Base-by-base conservation (phyloP, 1,140 invertebrate species). In the Brachionus asplanchnoidis region DNA sequence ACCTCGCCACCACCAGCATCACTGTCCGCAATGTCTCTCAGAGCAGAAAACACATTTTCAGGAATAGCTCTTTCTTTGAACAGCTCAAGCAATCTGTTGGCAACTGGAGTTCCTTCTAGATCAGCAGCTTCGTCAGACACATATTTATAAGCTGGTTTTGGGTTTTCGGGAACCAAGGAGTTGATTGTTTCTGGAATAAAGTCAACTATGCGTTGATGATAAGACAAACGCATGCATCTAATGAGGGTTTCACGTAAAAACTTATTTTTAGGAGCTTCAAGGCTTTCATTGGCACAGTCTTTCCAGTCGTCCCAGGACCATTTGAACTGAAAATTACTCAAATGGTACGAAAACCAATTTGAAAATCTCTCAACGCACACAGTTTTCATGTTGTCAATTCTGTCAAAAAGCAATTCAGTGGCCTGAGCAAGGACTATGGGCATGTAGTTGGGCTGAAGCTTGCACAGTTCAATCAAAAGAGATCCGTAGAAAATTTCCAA, bases 261-360 rank as follows among this genome's bases (percentile, higher is more conserved):
- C 88, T 97, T 95, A n/a, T 95, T 94, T 87, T 96, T 94, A 0
- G 97, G 96, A 90, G 96, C 94, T 86, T 97, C 95, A 12, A 91
- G 88, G 89, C 98, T 95, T n/a, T 90, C 87, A 40, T 87, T 85
- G 17, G 89, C 78, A 86, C 88, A 89, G 40, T 88, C 87, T 17
- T 85, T 85, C 91, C 91, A 92, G 84, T 92, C 91, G n/a, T 89
- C 88, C 98, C 98, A 99, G 2, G 94, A 96, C 97, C 97, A 99
- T 77, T 95, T 93, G 88, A 97, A 99, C 90, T 99, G 96, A 88
- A 99, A 99, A 90, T 99, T 99, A 88, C 97, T 99, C 89, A 99
- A 92, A 91, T 99, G 97, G 88, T 99, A 99, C 0, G 95, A 93
- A 91, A 99, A 99, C 97, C 97, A 99, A 88, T 93, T 94, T 2